phyloP scores from a whole-genome alignment of 2,797 vertebrate genomes.

The Micropoecilia bifurca region DNA sequence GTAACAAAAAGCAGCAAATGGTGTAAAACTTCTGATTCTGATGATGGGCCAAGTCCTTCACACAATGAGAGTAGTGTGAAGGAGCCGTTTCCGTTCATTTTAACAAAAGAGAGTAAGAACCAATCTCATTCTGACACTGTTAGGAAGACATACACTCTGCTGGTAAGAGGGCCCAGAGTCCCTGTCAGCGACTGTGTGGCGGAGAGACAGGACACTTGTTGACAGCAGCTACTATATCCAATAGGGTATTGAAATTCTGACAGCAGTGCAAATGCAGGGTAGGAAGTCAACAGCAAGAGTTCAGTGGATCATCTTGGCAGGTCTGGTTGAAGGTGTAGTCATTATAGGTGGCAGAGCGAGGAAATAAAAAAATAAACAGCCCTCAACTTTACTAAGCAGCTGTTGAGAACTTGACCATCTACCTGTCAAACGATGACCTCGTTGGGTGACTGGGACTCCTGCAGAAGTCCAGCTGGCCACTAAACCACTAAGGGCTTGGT shows the following conservation, averaged over 20 bases:
- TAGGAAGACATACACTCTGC: background rate
- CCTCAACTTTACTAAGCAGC: background rate
- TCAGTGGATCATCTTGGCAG: background rate
- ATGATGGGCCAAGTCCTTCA: background rate
- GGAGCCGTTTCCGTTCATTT: background rate
- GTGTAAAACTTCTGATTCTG: background rate
- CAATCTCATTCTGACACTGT: constrained; percentile 5
- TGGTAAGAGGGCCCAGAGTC: background rate
- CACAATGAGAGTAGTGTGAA: background rate
- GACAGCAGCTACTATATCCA: background rate
- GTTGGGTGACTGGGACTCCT: background rate
- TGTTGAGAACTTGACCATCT: background rate
- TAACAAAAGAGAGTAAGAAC: background rate
- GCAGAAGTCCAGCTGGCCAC: background rate
- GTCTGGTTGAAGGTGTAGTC: background rate
- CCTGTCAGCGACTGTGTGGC: background rate
- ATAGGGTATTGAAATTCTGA: background rate
- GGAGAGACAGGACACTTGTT: background rate
- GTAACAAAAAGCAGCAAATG: background rate
- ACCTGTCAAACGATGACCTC: background rate
- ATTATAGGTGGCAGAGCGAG: background rate
- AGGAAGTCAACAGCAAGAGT: constrained; percentile 1
- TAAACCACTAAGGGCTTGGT: background rate
- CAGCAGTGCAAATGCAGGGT: constrained; percentile 1
- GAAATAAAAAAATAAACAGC: background rate